A percentile compares a stretch with the other conserved stretches of the same genome.
phyloP scores from a whole-genome alignment of 2,888 invertebrate genomes.

The Arrhopalites spinosus region DNA sequence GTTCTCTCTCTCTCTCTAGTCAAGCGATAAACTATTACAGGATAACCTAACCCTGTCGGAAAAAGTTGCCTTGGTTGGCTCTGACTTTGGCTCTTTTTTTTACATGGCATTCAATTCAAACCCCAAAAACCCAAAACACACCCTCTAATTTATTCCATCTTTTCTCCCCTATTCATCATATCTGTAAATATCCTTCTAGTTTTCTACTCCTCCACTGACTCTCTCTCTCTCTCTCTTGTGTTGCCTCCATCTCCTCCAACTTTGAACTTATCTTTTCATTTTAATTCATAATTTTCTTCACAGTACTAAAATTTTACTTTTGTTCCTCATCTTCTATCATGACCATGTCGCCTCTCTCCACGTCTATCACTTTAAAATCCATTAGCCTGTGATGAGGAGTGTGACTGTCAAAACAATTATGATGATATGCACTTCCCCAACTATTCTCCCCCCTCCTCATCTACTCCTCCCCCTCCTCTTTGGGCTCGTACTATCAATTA shows the following conservation, averaged over 20 bases:
- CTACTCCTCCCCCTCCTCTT: neutral
- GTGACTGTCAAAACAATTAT: constrained; percentile 34
- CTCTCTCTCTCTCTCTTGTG: constrained; percentile 11
- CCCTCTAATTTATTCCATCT: constrained; percentile 36
- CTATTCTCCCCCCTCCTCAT: too few relatives aligned
- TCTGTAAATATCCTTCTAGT: constrained; percentile 18
- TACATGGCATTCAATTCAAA: constrained; percentile 2
- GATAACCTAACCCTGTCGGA: neutral
- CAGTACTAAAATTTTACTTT: constrained; percentile 29
- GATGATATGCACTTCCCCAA: constrained; percentile 17
- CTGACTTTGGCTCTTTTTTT: neutral
- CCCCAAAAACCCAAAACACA: constrained; percentile 28
- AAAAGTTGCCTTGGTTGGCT: neutral
- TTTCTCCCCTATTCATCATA: constrained; percentile 30
- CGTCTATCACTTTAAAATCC: constrained; percentile 33
- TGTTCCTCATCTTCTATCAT: neutral
- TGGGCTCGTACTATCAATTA: neutral
- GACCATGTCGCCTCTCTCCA: neutral
- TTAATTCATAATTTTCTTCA: constrained; percentile 36
- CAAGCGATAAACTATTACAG: constrained; percentile 5
- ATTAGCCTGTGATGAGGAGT: constrained; percentile 25
- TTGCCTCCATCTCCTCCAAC: constrained; percentile 2
- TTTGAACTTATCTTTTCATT: constrained; percentile 29
- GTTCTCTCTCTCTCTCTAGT: neutral
- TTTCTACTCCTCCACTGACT: constrained; percentile 1